Evolutionary conservation across 2,888 invertebrate species (phyloP), one percentile per base, ranked within the genome.

Genomic region (Theretra japonica): DNA sequence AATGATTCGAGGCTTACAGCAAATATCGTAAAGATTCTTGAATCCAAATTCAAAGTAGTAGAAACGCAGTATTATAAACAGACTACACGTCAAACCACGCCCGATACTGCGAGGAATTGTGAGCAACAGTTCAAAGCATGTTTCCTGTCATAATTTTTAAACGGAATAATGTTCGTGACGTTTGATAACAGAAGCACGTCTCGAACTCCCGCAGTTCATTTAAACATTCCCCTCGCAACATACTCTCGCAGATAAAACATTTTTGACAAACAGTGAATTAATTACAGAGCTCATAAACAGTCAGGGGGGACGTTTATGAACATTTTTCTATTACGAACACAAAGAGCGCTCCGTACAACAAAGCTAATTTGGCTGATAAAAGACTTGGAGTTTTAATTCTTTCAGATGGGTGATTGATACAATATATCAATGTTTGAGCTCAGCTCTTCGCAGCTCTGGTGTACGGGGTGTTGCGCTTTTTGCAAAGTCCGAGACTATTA

Each of bases 351-450:
- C 11, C 15, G 33, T 41, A 23, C 48, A 23, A 48, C 56, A 56
- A 70, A 70, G 69, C 23, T 56, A 58, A 69, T 69, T 69, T 25
- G 23, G 65, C 41, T 65, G 65, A 65, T 65, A 48, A 65, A 62
- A 48, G 48, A 65, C 48, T 57, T 33, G n/a, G 57, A 41, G 33
- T 70, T 69, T 70, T 41, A 70, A 70, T 70, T 58, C 5, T n/a
- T 41, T 30, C 41, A 17, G 56, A 11, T 30, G 41, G 25, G 56
- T 56, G 33, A 57, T 41, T 70, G 25, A 70, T 25, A 30, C 21
- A 41, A 70, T 58, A 58, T 58, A 57, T 28, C 69, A 30, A 57
- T 69, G 33, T 69, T 70, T 23, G n/a, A 41, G 23, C 19, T 58
- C 21, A 8, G 58, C 19, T 41, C 15, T 57, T 58, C 21, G 17